Evolutionary conservation across 1,140 invertebrate genomes (phyloP).

Genomic region (Ylistrum balloti): DNA sequence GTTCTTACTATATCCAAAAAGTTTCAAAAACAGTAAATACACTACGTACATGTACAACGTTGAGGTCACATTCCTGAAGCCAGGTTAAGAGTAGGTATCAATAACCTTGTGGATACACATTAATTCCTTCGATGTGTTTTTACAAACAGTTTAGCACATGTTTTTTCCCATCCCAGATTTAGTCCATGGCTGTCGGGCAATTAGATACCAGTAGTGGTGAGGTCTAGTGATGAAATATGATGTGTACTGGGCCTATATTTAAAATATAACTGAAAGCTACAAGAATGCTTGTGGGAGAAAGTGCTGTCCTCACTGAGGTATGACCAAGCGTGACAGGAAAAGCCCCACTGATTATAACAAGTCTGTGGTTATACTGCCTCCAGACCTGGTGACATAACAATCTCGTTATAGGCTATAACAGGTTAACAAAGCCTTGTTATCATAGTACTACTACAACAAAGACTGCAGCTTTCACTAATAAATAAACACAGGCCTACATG

Average conservation of each 20-base stretch:
- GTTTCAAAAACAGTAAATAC: neutral
- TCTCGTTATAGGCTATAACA: neutral
- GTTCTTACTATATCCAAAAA: slow-evolving; percentile 32
- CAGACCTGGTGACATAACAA: slow-evolving; percentile 13
- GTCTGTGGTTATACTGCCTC: neutral
- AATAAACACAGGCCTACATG: neutral
- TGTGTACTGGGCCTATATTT: neutral
- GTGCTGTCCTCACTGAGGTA: neutral
- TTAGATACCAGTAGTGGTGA: neutral
- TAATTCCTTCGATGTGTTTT: neutral
- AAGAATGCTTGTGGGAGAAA: neutral
- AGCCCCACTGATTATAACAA: neutral
- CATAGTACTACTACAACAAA: neutral
- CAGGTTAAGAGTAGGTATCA: neutral
- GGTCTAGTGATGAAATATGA: slow-evolving; percentile 6
- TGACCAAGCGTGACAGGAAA: slow-evolving; percentile 23
- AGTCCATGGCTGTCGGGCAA: no score
- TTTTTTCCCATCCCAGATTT: neutral
- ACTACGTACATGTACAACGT: neutral
- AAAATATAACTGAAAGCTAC: neutral
- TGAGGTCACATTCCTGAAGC: slow-evolving; percentile 28
- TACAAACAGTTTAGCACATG: neutral
- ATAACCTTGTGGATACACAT: neutral
- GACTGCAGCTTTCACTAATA: neutral
- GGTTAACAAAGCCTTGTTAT: neutral